Evolutionary conservation across 2,113 vertebrate species (phyloP), one percentile per base, ranked within the genome.

Genomic region (Hydropotes inermis): DNA sequence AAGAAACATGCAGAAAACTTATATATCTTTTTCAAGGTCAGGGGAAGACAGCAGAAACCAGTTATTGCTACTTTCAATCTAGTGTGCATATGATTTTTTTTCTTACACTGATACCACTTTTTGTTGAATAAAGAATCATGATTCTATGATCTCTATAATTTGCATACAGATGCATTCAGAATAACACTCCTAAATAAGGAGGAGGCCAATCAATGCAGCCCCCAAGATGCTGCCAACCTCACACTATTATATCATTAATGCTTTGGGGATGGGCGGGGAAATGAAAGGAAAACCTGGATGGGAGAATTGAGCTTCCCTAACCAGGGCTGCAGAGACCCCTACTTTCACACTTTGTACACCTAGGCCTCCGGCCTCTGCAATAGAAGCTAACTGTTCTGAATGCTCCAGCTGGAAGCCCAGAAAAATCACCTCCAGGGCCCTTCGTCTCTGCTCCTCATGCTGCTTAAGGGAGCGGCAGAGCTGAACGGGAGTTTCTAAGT

Each of bases 91-190:
- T 79, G 43, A 86, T 70, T 6, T 94, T 79, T 79, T 45, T 78
- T 82, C 79, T 74, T 64, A 10, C 93, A 67, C 25, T 16, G 70
- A 89, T 93, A 95, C 47, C 87, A 97, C 78, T 70, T 94, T 95
- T 74, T 94, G 93, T 91, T 97, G 95, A 89, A 91, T 86, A 85
- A 94, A 85, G 43, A 90, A 91, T 87, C 78, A 93, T 81, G 79
- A 97, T 81, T 96, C 89, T 85, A 67, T 16, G n/a, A 7, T 90
- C 55, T 93, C 47, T 52, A 84, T 95, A 97, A 97, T 97, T 97
- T 97, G 92, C 76, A 93, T 57, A 94, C 60, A 91, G 45, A 87
- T 88, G 55, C 91, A 94, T 74, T 96, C 83, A 94, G 54, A 96
- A 30, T 78, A 87, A 95, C 47, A 50, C 74, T 95, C 45, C 74